A percentile compares a stretch with the other conserved stretches of the same genome.
These are phyloP conservation scores for Aptenodytes forsteri DNA, from an alignment of 2,113 vertebrate genomes.

Conservation along the genomic window DNA sequence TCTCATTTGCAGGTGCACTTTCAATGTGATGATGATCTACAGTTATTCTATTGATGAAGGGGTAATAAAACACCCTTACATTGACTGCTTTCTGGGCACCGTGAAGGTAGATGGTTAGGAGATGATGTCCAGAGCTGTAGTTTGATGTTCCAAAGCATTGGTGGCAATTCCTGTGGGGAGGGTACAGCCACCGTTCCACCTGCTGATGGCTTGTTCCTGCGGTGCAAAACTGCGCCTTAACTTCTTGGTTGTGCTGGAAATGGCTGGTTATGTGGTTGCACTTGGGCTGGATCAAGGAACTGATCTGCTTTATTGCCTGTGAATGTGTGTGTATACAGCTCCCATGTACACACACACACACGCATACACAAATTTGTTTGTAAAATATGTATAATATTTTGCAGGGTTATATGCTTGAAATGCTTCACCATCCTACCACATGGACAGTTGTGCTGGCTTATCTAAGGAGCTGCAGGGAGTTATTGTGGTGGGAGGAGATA, in stretches of 20 bases:
- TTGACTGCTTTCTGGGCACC: neutral
- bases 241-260: neutral
- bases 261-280: neutral
- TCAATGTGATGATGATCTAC: neutral
- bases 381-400: neutral
- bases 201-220: neutral
- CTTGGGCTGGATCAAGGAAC: neutral
- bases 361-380: neutral
- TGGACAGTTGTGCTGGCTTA: neutral
- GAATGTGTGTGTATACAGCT: neutral
- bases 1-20: neutral
- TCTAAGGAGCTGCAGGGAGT: neutral
- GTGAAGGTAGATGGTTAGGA: neutral
- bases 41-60: neutral
- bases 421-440: neutral
- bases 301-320: neutral
- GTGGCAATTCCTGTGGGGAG: neutral
- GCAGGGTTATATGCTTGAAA: neutral
- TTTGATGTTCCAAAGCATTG: neutral
- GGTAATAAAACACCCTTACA: neutral
- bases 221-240: neutral
- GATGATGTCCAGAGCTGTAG: neutral
- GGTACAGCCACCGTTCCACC: neutral
- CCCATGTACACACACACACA: accelerated
- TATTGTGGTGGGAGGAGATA: neutral